These are phyloP conservation scores for Darevskia nairensis DNA, from an alignment of 2,797 vertebrate genomes.

Conservation along the genomic window DNA sequence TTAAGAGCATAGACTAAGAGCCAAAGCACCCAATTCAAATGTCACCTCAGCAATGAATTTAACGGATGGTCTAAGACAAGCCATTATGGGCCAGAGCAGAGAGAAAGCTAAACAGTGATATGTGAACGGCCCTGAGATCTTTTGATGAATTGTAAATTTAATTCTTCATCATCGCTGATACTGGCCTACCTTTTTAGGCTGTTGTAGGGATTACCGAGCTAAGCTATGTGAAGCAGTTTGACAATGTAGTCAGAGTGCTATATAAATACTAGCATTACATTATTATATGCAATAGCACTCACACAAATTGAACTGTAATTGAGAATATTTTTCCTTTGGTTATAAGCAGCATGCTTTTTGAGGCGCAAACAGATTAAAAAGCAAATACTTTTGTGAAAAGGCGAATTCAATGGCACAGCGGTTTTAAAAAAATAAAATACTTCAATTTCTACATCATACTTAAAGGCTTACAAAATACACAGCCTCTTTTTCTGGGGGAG, in stretches of 20 bases:
- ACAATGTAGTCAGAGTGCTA: neutral
- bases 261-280: no score
- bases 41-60: neutral
- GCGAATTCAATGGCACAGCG: slow-evolving; percentile 37
- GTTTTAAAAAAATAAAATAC: slow-evolving; percentile 2
- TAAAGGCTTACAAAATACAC: slow-evolving; percentile 61
- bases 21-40: slow-evolving; percentile 7
- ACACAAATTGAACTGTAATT: neutral
- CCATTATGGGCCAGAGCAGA: neutral
- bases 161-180: neutral
- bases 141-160: no score
- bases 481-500: slow-evolving; percentile 39
- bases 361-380: slow-evolving; percentile 26
- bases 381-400: slow-evolving; percentile 43
- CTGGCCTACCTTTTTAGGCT: neutral
- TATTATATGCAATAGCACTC: neutral
- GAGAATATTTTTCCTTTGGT: neutral
- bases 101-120: neutral
- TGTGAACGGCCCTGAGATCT: no score
- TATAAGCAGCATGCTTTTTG: slow-evolving; percentile 3
- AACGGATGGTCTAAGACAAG: neutral
- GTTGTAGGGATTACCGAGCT: neutral
- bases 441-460: slow-evolving; percentile 57
- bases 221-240: neutral
- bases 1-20: neutral